Conservation (phyloP, 2,888 invertebrate species). For the Drosophila phalerata region DNA sequence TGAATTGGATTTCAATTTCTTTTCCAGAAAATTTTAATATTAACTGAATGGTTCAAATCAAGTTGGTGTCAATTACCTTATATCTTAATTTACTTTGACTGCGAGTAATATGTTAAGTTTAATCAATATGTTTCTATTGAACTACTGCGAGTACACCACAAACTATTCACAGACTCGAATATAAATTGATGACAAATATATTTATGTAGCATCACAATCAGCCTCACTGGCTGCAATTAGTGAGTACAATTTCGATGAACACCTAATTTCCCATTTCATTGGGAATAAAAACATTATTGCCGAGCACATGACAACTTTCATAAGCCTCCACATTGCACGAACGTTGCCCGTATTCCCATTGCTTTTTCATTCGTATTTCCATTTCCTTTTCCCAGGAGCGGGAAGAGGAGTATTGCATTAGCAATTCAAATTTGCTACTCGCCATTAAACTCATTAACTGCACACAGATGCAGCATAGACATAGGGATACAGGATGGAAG, state of each 20-base stretch:
- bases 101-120: not conserved
- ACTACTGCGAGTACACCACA: not conserved
- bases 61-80: too few species aligned
- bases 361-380: slow-evolving; percentile 64
- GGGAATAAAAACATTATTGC: slow-evolving; percentile 11
- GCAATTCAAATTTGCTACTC: slow-evolving; percentile 80
- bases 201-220: slow-evolving; percentile 2
- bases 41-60: too few species aligned
- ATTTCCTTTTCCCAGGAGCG: slow-evolving; percentile 68
- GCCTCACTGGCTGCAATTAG: slow-evolving; percentile 34
- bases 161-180: not conserved
- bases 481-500: not conserved
- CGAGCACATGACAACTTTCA: slow-evolving; percentile 44
- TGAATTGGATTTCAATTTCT: too few species aligned
- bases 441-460: slow-evolving; percentile 81
- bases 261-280: slow-evolving; percentile 51
- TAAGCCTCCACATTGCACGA: slow-evolving; percentile 15
- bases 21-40: too few species aligned
- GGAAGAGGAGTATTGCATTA: slow-evolving; percentile 56
- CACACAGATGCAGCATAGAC: slow-evolving; percentile 64
- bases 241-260: slow-evolving; percentile 34
- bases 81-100: not conserved
- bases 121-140: slow-evolving; percentile 8
- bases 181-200: slow-evolving; percentile 12
- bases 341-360: slow-evolving; percentile 24